Percentiles rank a stretch among this genome's conserved stretches.
These are phyloP conservation scores for Calcarius lapponicus DNA, from an alignment of 2,797 vertebrate species.

Conservation along the genomic window DNA sequence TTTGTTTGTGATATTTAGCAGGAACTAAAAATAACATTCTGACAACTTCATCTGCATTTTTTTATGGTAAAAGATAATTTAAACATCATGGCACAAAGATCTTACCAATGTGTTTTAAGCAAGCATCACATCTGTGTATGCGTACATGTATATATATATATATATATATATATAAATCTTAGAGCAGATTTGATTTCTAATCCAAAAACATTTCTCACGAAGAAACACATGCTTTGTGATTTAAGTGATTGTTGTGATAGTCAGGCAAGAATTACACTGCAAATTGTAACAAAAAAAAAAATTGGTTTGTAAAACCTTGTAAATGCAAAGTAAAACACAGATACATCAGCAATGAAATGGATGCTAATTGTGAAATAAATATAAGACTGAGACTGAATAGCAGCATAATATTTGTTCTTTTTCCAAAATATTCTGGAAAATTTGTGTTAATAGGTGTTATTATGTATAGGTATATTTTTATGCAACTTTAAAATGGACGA, in stretches of 20 bases:
- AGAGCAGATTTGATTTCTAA: background rate
- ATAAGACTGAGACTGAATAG: background rate
- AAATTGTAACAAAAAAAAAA: background rate
- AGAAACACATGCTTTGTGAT: background rate
- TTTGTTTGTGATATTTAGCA: background rate
- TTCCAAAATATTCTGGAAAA: background rate
- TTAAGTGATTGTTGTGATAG: background rate
- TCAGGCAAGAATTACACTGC: background rate
- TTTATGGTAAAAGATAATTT: background rate
- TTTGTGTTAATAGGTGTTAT: background rate
- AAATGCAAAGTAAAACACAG: background rate
- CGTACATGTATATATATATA: too few species aligned
- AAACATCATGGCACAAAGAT: background rate
- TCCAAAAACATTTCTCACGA: background rate
- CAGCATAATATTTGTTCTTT: background rate
- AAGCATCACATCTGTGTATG: accelerated
- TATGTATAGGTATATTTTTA: background rate
- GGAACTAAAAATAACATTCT: background rate
- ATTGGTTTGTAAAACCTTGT: background rate
- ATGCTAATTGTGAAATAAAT: background rate
- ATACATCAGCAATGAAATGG: background rate
- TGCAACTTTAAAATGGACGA: background rate
- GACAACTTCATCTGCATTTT: background rate
- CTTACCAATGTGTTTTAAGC: background rate
- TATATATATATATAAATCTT: background rate